These are phyloP conservation scores for Grallaria varia DNA, from an alignment of 2,113 vertebrate species.

Conservation along the genomic window DNA sequence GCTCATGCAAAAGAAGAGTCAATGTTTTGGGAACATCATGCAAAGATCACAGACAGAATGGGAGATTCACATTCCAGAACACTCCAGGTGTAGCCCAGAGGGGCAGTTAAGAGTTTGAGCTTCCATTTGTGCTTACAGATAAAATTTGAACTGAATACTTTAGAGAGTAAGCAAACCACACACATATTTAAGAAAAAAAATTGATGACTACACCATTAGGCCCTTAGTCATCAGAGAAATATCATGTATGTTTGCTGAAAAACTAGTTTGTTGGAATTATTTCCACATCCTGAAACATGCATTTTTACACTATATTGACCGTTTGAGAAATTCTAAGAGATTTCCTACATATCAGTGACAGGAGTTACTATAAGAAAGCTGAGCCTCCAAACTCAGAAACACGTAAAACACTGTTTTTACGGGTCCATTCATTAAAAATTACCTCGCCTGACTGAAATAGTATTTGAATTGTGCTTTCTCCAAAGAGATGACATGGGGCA, in stretches of 20 bases:
- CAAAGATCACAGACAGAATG: constrained; percentile 18
- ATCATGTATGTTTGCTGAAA: not conserved
- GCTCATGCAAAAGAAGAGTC: constrained; percentile 6
- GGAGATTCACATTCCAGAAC: constrained; percentile 31
- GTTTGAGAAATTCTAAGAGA: not conserved
- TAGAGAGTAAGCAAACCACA: not conserved
- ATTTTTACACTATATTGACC: not conserved
- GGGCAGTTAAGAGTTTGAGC: not conserved
- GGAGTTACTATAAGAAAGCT: not conserved
- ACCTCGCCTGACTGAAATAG: not conserved
- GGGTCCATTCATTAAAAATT: not conserved
- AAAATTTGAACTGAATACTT: constrained; percentile 16
- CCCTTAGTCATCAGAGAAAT: not conserved
- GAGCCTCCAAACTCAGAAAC: not conserved
- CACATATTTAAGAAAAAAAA: not conserved
- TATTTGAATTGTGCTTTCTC: not conserved
- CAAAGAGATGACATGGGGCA: not conserved
- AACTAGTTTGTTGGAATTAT: not conserved
- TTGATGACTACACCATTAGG: not conserved
- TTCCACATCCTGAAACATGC: not conserved
- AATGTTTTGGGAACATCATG: constrained; percentile 15
- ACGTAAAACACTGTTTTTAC: not conserved
- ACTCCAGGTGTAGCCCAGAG: not conserved
- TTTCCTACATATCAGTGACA: not conserved
- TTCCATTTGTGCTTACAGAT: not conserved